Evolutionary conservation across 2,113 vertebrate species (phyloP).

Genomic region (Uria lomvia): DNA sequence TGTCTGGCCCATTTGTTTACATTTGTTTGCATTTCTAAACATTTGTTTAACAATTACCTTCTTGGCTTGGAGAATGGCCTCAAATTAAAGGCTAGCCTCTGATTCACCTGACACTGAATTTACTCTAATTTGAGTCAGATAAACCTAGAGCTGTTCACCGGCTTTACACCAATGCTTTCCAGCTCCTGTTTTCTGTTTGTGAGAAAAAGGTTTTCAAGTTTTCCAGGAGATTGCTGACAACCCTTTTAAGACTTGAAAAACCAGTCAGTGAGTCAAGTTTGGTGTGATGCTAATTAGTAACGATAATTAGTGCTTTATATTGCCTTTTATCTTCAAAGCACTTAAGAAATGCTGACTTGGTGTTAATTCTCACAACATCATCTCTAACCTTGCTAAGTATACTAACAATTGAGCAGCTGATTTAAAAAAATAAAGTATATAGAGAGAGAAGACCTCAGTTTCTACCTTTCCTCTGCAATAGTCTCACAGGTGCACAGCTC

Average conservation of each 20-base stretch:
- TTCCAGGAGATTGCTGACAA: constrained; percentile 4
- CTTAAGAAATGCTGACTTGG: constrained; percentile 23
- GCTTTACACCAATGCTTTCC: background rate
- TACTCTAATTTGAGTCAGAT: background rate
- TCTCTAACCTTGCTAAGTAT: background rate
- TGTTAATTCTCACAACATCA: background rate
- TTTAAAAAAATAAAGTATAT: background rate
- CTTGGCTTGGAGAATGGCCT: background rate
- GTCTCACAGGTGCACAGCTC: background rate
- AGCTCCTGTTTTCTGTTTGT: background rate
- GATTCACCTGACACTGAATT: background rate
- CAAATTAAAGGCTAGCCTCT: background rate
- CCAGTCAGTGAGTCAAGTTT: constrained; percentile 32
- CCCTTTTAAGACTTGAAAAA: constrained; percentile 47
- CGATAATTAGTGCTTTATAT: constrained; percentile 15
- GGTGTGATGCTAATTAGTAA: constrained; percentile 21
- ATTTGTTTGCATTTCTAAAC: background rate
- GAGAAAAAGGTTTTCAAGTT: background rate
- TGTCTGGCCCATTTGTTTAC: background rate
- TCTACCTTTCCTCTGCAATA: background rate
- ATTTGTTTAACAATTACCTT: background rate
- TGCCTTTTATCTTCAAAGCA: constrained; percentile 40
- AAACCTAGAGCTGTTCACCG: background rate
- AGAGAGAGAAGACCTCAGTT: background rate
- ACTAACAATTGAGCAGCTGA: background rate